Base-by-base conservation (phyloP, 2,797 vertebrate genomes). In the Darevskia mixta region DNA sequence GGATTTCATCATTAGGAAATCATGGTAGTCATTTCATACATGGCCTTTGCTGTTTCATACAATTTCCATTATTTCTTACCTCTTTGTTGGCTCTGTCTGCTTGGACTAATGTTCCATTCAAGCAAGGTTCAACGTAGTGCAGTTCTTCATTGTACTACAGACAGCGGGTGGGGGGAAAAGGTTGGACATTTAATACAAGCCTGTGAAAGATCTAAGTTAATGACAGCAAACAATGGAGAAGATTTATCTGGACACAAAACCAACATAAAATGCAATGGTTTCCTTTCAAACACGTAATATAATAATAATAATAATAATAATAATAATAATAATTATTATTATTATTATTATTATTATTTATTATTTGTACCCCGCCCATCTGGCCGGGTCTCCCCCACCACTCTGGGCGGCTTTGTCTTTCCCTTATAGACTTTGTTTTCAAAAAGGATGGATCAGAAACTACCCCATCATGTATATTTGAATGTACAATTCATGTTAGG, bases 81-180 rank as follows among this genome's bases (percentile, higher is more conserved):
- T 99, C 98, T 97, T 99, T 99, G 97, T 99, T 99, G 93, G 98
- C 98, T 94, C 98, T 96, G 90, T 99, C 98, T 7, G 99, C 99
- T 96, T 99, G 99, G 88, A 99, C 98, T 96, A 99, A 95, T 0
- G 98, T 99, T 94, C 98, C 98, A 83, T 99, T 99, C 89, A 99
- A 95, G 90, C 99, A 99, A 0, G 98, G 98, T 88, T 99, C 98
- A 90, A 99, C 98, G 1, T 99, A 99, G 95, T 98, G 98, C 82
- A 99, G 94, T 79, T 98, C 98, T 96, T 99, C 98, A 61, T 99
- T 99, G 95, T 99, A 99, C 99, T 99, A 95, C 3, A 95, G 93
- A 93, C 32, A 72, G 61, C 89, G 93, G 94, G 67, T 64, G 93
- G 41, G 61, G 18, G 18, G 18, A 5, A 85, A 89, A 86, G 35